phyloP scores from a whole-genome alignment of 2,113 vertebrate species.

The Fulmarus glacialis region DNA sequence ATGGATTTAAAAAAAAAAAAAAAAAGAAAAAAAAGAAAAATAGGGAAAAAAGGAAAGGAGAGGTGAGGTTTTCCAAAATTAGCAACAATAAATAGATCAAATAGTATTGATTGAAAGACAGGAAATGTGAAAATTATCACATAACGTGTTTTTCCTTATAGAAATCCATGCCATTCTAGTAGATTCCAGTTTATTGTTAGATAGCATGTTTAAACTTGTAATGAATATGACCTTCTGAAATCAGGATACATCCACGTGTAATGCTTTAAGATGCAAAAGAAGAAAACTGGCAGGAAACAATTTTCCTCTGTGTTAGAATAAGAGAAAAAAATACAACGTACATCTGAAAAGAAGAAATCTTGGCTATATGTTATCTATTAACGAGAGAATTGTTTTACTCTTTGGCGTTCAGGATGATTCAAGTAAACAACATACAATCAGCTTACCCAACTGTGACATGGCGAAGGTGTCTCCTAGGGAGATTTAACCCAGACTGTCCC shows the following conservation, averaged over 20 bases:
- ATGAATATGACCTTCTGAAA: not conserved
- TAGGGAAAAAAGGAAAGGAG: rapidly evolving
- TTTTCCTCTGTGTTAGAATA: not conserved
- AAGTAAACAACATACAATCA: not conserved
- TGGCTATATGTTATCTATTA: not conserved
- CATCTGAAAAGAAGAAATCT: not conserved
- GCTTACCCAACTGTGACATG: not conserved
- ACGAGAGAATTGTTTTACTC: not conserved
- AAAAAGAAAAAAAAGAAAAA: not conserved
- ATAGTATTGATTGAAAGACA: not conserved
- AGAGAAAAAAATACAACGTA: not conserved
- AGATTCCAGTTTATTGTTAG: not conserved
- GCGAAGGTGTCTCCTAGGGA: not conserved
- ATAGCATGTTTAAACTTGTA: not conserved
- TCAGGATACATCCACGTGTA: not conserved
- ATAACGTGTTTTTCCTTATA: not conserved
- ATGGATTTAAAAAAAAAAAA: not conserved
- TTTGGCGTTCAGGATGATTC: not conserved
- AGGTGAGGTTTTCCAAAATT: not conserved
- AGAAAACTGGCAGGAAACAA: not conserved
- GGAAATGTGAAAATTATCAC: not conserved
- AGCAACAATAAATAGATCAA: not conserved
- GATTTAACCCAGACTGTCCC: not conserved
- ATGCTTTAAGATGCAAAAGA: not conserved
- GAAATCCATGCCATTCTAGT: not conserved